phyloP scores from a whole-genome alignment of 2,113 vertebrate species.

The Gallinago media region DNA sequence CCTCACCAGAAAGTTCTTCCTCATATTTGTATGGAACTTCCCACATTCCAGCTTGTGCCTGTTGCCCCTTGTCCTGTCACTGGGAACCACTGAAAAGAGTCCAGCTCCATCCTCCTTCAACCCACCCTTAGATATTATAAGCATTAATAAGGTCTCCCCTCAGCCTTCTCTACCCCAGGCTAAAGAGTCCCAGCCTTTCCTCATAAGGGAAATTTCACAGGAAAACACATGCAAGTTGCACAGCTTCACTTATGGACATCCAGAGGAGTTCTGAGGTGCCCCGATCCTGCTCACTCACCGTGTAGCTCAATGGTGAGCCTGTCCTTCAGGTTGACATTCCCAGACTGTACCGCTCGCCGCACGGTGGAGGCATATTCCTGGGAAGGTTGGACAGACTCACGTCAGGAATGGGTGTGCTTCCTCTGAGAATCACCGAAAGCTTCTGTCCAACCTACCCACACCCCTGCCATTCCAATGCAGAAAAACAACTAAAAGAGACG shows the following conservation, averaged over 20 bases:
- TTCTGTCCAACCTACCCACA: background rate
- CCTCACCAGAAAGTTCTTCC: no score
- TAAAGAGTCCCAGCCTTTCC: no score
- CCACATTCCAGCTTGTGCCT: no score
- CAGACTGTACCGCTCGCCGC: slow-evolving; percentile 86
- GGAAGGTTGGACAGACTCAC: background rate
- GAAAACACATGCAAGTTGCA: background rate
- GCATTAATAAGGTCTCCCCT: no score
- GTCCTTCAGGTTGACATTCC: slow-evolving; percentile 87
- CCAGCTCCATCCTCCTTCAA: no score
- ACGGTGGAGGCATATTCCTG: slow-evolving; percentile 94
- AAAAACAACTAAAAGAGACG: background rate
- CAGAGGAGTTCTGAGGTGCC: background rate
- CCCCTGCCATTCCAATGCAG: background rate
- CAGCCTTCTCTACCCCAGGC: no score
- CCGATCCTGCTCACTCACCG: slow-evolving; percentile 76
- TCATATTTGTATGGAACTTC: no score
- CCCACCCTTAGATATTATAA: no score
- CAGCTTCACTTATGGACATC: background rate
- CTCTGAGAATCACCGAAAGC: background rate
- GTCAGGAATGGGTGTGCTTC: background rate
- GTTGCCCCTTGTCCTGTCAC: no score
- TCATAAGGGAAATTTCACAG: background rate
- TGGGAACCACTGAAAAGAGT: no score
- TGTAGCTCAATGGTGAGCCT: slow-evolving; percentile 92